phyloP scores from a whole-genome alignment of 2,113 vertebrate species.

The Vulpes ferrilata region DNA sequence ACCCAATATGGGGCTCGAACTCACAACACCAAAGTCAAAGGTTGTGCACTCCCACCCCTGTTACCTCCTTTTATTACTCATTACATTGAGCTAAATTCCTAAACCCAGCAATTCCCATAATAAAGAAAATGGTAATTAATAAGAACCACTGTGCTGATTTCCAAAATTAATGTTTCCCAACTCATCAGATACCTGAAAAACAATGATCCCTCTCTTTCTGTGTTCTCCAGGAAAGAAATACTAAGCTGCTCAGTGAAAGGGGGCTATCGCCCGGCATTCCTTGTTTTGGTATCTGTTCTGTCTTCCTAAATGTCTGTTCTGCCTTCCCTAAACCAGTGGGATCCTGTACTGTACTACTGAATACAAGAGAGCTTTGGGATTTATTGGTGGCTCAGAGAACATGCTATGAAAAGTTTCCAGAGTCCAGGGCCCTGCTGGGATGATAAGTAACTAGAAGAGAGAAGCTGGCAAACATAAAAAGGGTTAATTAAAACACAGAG shows the following conservation, averaged over 20 bases:
- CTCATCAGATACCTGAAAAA: slow-evolving; percentile 25
- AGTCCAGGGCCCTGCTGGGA: neutral
- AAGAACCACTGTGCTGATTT: slow-evolving; percentile 36
- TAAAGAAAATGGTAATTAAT: slow-evolving; percentile 24
- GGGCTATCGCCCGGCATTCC: neutral
- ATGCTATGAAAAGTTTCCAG: neutral
- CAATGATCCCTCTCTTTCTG: neutral
- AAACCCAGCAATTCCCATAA: slow-evolving; percentile 8
- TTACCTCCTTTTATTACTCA: slow-evolving; percentile 16
- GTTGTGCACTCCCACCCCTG: neutral
- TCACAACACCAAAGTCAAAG: neutral
- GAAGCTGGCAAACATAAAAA: slow-evolving; percentile 40
- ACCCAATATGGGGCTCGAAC: neutral
- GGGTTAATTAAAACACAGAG: slow-evolving; percentile 55
- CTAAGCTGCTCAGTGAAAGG: neutral
- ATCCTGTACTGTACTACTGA: neutral
- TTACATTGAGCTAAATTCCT: slow-evolving; percentile 35
- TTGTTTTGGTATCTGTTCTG: neutral
- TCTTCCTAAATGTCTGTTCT: neutral
- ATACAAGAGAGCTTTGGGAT: neutral
- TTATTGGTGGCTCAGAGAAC: slow-evolving; percentile 1
- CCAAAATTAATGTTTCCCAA: slow-evolving; percentile 45
- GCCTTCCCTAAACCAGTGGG: neutral
- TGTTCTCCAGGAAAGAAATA: slow-evolving; percentile 46
- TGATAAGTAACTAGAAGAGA: neutral